Conservation (phyloP, 2,888 invertebrate genomes). For the Brachyopa scutellaris region DNA sequence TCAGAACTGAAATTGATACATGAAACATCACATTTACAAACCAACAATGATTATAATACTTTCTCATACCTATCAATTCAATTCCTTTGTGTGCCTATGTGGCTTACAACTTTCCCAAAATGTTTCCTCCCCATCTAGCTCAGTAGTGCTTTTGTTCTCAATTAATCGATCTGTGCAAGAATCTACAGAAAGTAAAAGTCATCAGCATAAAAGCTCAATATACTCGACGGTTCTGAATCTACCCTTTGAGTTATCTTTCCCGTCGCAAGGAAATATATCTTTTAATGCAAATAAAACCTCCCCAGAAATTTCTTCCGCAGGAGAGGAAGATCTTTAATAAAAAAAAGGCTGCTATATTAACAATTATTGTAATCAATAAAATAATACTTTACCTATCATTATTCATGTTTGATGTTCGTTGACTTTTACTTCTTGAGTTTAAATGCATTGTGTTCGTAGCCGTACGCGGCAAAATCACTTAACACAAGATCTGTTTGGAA, state of each 20-base stretch:
- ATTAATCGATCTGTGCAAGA: constrained; percentile 5
- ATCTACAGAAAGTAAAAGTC: constrained; percentile 14
- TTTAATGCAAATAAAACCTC: constrained; percentile 28
- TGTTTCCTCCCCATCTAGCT: constrained; percentile 13
- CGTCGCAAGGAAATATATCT: constrained; percentile 22
- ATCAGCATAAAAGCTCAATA: neutral
- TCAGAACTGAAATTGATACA: neutral
- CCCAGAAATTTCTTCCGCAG: constrained; percentile 14
- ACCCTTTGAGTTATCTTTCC: neutral
- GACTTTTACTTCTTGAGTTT: constrained; percentile 1
- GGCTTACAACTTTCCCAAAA: neutral
- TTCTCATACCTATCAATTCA: neutral
- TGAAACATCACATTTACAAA: neutral
- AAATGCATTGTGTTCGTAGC: constrained; percentile 7
- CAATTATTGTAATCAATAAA: neutral
- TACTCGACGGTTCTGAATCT: constrained; percentile 9
- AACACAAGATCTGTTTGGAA: no score
- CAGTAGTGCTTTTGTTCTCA: constrained; percentile 7
- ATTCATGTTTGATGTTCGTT: constrained; percentile 14
- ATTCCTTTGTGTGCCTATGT: neutral
- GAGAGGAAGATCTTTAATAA: constrained; percentile 22
- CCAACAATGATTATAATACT: neutral
- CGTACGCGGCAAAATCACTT: constrained; percentile 10
- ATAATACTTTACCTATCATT: constrained; percentile 23
- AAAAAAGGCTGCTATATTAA: constrained; percentile 2